A percentile compares a stretch with the other conserved stretches of the same genome.
phyloP scores from a whole-genome alignment of 2,888 invertebrate genomes.

The Zelleria hepariella region DNA sequence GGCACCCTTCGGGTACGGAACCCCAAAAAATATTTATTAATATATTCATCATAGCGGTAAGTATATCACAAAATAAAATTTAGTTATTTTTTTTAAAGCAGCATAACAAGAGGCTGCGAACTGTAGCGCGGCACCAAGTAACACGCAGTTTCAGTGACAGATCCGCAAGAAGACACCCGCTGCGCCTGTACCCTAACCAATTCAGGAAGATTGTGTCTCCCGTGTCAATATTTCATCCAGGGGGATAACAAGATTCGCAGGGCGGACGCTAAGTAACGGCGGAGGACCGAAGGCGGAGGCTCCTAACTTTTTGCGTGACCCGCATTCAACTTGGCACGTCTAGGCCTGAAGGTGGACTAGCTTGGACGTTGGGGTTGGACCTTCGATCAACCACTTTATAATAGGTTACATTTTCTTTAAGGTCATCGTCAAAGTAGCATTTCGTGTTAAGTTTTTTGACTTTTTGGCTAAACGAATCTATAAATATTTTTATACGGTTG shows the following conservation, averaged over 20 bases:
- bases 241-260: neutral
- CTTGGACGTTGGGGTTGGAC: neutral
- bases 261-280: neutral
- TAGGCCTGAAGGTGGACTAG: neutral
- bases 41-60: too few relatives aligned
- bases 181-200: neutral
- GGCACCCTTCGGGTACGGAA: too few relatives aligned
- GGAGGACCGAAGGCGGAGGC: neutral
- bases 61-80: too few relatives aligned
- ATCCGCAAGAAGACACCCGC: neutral
- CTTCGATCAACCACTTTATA: neutral
- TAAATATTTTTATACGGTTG: too few relatives aligned
- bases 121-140: too few relatives aligned
- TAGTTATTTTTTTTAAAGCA: too few relatives aligned
- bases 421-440: too few relatives aligned
- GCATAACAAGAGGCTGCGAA: too few relatives aligned
- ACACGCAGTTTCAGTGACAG: neutral
- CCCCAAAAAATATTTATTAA: too few relatives aligned
- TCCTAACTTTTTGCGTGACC: neutral
- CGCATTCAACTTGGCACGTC: neutral
- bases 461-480: too few relatives aligned
- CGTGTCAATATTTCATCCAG: slow-evolving; percentile 1
- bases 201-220: neutral
- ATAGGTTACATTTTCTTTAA: too few relatives aligned
- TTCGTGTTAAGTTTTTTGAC: too few relatives aligned